Conservation (phyloP, 1,140 invertebrate genomes). For the Trichogramma pretiosum region DNA sequence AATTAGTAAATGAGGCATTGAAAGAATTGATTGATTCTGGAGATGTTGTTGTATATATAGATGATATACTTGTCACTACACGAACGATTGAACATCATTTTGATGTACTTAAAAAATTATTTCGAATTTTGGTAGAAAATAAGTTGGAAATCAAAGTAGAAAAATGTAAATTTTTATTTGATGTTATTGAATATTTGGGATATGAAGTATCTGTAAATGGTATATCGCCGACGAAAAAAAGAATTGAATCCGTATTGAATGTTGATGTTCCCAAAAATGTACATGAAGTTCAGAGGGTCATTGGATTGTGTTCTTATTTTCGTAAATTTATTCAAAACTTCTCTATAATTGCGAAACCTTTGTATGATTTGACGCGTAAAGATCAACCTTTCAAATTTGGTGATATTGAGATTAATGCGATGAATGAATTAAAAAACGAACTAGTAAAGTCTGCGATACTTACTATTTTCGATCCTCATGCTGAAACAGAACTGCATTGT, state of each 20-base stretch:
- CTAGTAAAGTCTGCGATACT: constrained; percentile 12
- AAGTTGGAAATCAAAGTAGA: constrained; percentile 16
- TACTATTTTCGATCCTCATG: constrained; percentile 19
- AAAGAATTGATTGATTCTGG: constrained; percentile 16
- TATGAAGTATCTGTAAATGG: constrained; percentile 7
- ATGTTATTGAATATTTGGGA: constrained; percentile 20
- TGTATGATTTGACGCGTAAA: too few species aligned
- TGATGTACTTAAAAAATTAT: constrained; percentile 15
- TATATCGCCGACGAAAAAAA: not conserved
- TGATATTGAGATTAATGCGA: constrained; percentile 3
- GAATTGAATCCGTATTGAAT: not conserved
- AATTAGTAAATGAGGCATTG: constrained; percentile 26
- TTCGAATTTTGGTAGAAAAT: constrained; percentile 13
- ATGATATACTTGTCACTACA: constrained; percentile 26
- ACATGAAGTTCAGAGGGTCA: not conserved
- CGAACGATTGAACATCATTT: constrained; percentile 14
- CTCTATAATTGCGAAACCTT: too few species aligned
- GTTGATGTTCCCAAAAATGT: not conserved
- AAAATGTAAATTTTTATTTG: constrained; percentile 11
- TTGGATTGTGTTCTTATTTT: too few species aligned
- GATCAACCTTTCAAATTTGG: constrained; percentile 7
- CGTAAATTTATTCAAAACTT: too few species aligned
- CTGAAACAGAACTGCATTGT: constrained; percentile 27
- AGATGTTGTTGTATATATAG: constrained; percentile 21
- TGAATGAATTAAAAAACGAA: constrained; percentile 12